These are phyloP conservation scores for Phaethornis superciliosus DNA, from an alignment of 2,113 vertebrate species.

Conservation along the genomic window DNA sequence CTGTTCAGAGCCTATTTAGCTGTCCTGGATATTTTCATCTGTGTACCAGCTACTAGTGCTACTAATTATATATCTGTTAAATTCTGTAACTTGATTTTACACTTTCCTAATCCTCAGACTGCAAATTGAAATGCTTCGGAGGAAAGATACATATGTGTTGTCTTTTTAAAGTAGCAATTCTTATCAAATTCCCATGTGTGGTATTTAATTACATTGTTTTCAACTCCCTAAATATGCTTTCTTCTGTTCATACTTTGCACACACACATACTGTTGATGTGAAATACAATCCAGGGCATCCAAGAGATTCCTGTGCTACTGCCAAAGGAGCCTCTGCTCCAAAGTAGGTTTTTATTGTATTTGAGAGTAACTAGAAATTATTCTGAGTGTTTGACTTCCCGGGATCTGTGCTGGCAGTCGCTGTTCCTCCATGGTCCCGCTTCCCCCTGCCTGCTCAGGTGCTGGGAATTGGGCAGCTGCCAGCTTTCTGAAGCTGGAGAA, in stretches of 20 bases:
- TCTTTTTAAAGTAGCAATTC: background rate
- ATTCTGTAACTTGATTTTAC: background rate
- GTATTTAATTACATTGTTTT: background rate
- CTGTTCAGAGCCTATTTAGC: background rate
- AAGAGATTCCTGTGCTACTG: background rate
- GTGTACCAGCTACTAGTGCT: background rate
- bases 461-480: background rate
- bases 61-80: background rate
- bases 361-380: background rate
- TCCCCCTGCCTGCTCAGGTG: background rate
- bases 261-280: fast-evolving
- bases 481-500: background rate
- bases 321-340: background rate
- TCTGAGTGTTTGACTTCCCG: background rate
- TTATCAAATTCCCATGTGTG: background rate
- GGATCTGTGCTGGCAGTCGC: background rate
- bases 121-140: background rate
- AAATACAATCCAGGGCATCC: background rate
- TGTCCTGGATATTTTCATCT: background rate
- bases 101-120: background rate
- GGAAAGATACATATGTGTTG: background rate
- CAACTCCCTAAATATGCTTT: background rate
- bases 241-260: background rate
- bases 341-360: background rate
- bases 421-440: background rate